phyloP scores from a whole-genome alignment of 53 echinoderm and acorn worm species.

The Arbacia lixula region DNA sequence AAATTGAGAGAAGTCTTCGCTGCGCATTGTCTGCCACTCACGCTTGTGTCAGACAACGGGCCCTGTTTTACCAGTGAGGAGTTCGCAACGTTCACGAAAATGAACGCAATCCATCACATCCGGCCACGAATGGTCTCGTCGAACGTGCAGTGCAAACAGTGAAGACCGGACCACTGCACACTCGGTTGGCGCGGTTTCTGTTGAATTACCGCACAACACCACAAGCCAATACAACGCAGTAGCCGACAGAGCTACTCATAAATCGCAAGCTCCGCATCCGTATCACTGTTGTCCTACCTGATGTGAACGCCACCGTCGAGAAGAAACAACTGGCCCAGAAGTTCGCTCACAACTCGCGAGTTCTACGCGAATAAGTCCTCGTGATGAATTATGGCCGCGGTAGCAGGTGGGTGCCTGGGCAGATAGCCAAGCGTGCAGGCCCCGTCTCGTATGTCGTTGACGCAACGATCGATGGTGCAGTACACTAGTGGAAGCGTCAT shows the following conservation, averaged over 20 bases:
- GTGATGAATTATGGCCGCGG: background rate
- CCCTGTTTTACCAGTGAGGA: too few species aligned
- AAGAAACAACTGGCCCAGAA: slow-evolving; percentile 29
- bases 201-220: too few species aligned
- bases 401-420: too few species aligned
- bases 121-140: slow-evolving; percentile 19
- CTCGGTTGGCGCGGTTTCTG: too few species aligned
- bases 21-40: slow-evolving; percentile 20
- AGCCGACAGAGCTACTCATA: too few species aligned
- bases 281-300: slow-evolving; percentile 16
- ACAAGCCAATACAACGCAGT: too few species aligned
- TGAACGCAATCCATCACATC: slow-evolving; percentile 6
- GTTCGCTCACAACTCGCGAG: background rate
- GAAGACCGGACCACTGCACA: too few species aligned
- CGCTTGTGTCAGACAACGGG: too few species aligned
- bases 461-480: background rate
- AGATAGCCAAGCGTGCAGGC: too few species aligned
- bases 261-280: slow-evolving; percentile 49
- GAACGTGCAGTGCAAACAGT: slow-evolving; percentile 27
- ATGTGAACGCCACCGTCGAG: too few species aligned
- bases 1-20: slow-evolving; percentile 27
- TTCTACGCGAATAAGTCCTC: background rate
- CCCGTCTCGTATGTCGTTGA: background rate
- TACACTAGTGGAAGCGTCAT: background rate
- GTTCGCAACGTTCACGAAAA: too few species aligned